Evolutionary conservation across 2,797 vertebrate genomes (phyloP).

Genomic region (Synaphobranchus kaupii): DNA sequence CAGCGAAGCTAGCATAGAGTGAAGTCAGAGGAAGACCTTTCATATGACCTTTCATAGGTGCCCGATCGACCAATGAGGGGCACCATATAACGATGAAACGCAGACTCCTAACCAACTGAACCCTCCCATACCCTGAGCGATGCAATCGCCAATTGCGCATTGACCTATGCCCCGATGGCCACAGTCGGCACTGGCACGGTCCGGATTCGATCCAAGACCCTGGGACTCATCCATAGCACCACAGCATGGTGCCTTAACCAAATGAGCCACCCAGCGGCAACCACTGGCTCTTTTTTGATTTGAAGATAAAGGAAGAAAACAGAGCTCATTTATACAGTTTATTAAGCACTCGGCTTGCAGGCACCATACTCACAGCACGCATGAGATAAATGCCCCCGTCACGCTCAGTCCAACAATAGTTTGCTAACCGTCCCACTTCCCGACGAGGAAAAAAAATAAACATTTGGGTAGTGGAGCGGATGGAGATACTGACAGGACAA

Average conservation of each 20-base stretch:
- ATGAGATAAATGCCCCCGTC: constrained; percentile 9
- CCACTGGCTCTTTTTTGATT: neutral
- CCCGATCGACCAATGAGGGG: no score
- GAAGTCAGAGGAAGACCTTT: no score
- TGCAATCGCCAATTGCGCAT: neutral
- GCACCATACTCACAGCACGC: constrained; percentile 22
- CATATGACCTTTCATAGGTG: no score
- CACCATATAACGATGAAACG: no score
- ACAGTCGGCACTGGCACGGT: neutral
- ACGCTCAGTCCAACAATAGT: neutral
- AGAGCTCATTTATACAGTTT: neutral
- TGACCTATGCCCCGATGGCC: neutral
- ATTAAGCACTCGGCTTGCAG: constrained; percentile 13
- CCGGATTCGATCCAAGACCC: neutral
- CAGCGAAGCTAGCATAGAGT: no score
- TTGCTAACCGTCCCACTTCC: neutral
- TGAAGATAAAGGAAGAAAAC: neutral
- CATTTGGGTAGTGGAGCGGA: neutral
- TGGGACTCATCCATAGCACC: neutral
- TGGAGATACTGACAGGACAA: constrained; percentile 21
- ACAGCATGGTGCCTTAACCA: neutral
- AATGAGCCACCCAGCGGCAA: neutral
- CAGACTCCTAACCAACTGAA: no score
- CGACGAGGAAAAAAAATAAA: neutral
- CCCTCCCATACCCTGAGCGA: no score